These are phyloP conservation scores for Hydrotaea cyrtoneurina DNA, from an alignment of 2,888 invertebrate genomes.

Conservation along the genomic window DNA sequence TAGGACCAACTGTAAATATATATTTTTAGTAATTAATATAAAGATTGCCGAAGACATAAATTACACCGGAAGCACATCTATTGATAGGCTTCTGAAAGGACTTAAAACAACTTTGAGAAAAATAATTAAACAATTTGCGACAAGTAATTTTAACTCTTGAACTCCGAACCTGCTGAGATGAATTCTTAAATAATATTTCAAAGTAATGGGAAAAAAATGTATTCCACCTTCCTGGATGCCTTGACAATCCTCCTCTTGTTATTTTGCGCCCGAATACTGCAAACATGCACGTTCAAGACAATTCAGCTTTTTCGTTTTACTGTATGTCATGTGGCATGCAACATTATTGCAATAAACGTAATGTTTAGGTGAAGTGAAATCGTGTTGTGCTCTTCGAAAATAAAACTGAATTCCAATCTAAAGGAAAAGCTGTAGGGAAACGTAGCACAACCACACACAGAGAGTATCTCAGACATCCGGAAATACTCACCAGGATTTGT, in stretches of 20 bases:
- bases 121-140: no score
- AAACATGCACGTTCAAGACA: not conserved
- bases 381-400: constrained; percentile 51
- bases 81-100: no score
- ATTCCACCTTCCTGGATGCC: not conserved
- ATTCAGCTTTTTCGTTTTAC: constrained; percentile 27
- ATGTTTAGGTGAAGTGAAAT: constrained; percentile 42
- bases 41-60: no score
- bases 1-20: no score
- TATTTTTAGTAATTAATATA: no score
- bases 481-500: not conserved
- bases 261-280: not conserved
- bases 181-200: no score
- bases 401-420: not conserved
- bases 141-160: no score
- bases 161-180: no score
- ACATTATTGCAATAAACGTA: constrained; percentile 50
- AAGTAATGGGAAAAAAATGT: not conserved
- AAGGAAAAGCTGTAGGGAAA: constrained; percentile 30
- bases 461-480: not conserved
- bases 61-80: no score
- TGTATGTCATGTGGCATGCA: constrained; percentile 53
- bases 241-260: not conserved
- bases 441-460: not conserved
- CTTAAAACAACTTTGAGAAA: no score